Base-by-base conservation (phyloP, 1,140 invertebrate genomes). In the Uloborus diversus region DNA sequence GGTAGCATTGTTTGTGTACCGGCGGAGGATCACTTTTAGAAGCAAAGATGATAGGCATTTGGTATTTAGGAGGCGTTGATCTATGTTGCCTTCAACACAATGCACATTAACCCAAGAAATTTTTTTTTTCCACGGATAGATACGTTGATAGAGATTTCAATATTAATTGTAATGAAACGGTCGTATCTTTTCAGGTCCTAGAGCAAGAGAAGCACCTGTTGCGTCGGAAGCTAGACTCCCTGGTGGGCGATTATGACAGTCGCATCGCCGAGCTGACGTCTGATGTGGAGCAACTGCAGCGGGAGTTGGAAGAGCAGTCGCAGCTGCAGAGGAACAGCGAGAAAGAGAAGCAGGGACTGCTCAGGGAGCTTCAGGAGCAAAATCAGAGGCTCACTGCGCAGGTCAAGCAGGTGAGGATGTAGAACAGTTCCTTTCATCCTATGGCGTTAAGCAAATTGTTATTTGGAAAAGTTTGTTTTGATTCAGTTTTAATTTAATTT, bases 161-260 rank as follows among this genome's bases (percentile, higher is more conserved):
- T 56, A 11, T 11, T 14, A n/a, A 47, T 65, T 64, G 71, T 73
- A 49, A 53, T 85, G n/a, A n/a, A n/a, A n/a, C n/a, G n/a, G n/a
- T n/a, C n/a, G n/a, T n/a, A n/a, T n/a, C n/a, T 82, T 86, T 89
- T 28, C 89, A 98, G 96, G 91, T 92, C 85, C 90, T 98, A 85
- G 95, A 97, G 88, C 96, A 98, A 88, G 95, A 98, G 87, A 93
- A 95, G 83, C 94, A 98, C 86, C 89, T 93, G 13, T 88, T 98
- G 11, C 89, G 93, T 56, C 89, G 95, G 37, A 93, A 94, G 84
- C 87, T 98, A 82, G 92, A 94, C 68, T 92, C 93, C 14, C 91
- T 92, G 13, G 92, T 94, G 86, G 92, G 93, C 17, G 96, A 98
- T 86, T 95, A 94, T 85, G 96, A 98, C 82, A 92, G 93, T n/a